Evolutionary conservation across 2,797 vertebrate species (phyloP), one percentile per base, ranked within the genome.

Genomic region (Pseudomugil tenellus): DNA sequence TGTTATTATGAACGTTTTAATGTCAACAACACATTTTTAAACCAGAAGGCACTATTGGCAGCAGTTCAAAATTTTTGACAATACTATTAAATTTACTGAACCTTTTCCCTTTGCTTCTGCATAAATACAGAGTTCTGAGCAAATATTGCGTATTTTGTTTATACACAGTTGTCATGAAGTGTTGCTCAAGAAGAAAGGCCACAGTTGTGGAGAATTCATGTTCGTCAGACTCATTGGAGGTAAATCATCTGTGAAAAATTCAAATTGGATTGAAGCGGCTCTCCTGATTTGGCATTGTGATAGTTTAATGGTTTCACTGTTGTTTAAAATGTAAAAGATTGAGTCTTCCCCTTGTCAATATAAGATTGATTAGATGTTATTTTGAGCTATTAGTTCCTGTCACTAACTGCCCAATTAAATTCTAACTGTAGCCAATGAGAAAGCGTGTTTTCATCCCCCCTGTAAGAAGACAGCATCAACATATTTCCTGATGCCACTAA

Each of bases 331-430:
- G 79, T 81, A 72, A 81, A 74, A 71, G 79, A 83, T 73, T 49
- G 63, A 61, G 58, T 37, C 29, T 71, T 84, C 43, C 14, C 49
- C 58, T 73, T 83, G 77, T 88, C 79, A 76, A 59, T 77, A 58
- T 26, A 54, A 88, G 73, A 79, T 73, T 78, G 79, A 90, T 84
- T 80, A 61, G 52, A 84, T 84, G 79, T 76, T 88, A 81, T 85
- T 85, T 84, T 80, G 79, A 77, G 81, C 76, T 85, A 73, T 80
- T 70, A 72, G 61, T 79, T 84, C 57, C 66, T 85, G 81, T 89
- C 85, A 89, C 76, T 74, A 83, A 70, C 77, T 83, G 84, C 70
- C 83, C 77, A 90, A 90, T 91, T 90, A 89, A 87, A 89, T 86
- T 71, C 58, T 72, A 80, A 84, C 87, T 77, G 67, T 41, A 85